These are phyloP conservation scores for Limnephilus auricula DNA, from an alignment of 2,888 invertebrate species.

Conservation along the genomic window DNA sequence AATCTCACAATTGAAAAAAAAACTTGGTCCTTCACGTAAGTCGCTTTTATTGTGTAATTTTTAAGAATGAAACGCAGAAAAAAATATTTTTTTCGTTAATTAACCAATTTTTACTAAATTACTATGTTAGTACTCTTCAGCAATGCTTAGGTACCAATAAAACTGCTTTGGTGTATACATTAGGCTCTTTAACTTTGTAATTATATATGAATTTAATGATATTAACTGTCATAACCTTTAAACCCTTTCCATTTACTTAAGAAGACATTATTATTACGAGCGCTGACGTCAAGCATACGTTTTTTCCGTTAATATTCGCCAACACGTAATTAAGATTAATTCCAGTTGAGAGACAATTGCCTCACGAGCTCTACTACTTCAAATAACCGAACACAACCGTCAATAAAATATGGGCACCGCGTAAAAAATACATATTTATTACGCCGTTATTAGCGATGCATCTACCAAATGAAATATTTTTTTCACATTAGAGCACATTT, in stretches of 20 bases:
- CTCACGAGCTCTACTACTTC: not conserved
- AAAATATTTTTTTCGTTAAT: too few relatives aligned
- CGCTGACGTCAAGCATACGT: not conserved
- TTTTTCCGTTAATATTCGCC: not conserved
- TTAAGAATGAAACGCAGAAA: too few relatives aligned
- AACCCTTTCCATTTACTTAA: not conserved
- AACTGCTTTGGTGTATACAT: too few relatives aligned
- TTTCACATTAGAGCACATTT: not conserved
- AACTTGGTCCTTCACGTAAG: too few relatives aligned
- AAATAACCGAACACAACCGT: not conserved
- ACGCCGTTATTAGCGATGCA: not conserved
- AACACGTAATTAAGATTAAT: not conserved
- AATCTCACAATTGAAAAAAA: too few relatives aligned
- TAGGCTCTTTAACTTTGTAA: too few relatives aligned
- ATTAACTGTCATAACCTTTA: not conserved
- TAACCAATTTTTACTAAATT: too few relatives aligned
- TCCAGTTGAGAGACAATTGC: not conserved
- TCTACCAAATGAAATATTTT: not conserved
- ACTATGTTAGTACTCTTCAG: too few relatives aligned
- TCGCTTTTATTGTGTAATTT: too few relatives aligned
- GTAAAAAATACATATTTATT: not conserved
- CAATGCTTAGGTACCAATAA: too few relatives aligned
- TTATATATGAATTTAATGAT: not conserved
- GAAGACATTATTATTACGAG: not conserved
- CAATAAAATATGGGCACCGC: not conserved